Base-by-base conservation (phyloP, 2,888 invertebrate species). In the Macrosiphum euphorbiae region DNA sequence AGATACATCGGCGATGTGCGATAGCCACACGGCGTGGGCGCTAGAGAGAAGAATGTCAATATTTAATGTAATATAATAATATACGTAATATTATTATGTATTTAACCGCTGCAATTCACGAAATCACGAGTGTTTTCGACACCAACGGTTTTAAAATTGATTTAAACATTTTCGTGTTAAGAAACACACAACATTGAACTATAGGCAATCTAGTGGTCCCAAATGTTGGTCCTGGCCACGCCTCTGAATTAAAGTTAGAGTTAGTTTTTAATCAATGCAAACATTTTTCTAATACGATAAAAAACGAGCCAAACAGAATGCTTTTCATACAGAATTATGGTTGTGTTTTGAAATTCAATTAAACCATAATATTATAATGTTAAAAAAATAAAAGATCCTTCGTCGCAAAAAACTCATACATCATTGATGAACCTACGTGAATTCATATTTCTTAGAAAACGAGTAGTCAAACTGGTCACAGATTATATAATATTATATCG, bases 41-140 rank as follows among this genome's bases (percentile, higher is more conserved):
- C 20, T 8, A 78, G 35, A 8, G 58, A 58, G 26, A 35, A 78
- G 20, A 20, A 78, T 78, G 35, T 35, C 78, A 78, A 35, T 35
- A 35, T 58, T 20, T n/a, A 78, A 35, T 35, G 4, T 67, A 5
- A 67, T 67, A 67, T 67, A 52, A 52, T 52, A 52, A 52, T 52
- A 55, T 55, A 55, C n/a, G n/a, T n/a, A 78, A 8, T 47, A 47
- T 47, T 47, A 47, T 11, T 78, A 24, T 35, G 20, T 35, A 20
- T 20, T 20, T 78, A 78, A 78, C 3, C 35, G 8, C 35, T 41
- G 3, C 1, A 67, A 35, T n/a, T 16, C 44, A 47, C 44, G 28
- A 86, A 86, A 86, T 86, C 86, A 86, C 47, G 28, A 16, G 28
- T 86, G 26, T 85, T 85, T 85, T 85, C 85, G 11, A 85, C 28